Conservation (phyloP, 2,888 invertebrate species). For the Noctua pronuba region DNA sequence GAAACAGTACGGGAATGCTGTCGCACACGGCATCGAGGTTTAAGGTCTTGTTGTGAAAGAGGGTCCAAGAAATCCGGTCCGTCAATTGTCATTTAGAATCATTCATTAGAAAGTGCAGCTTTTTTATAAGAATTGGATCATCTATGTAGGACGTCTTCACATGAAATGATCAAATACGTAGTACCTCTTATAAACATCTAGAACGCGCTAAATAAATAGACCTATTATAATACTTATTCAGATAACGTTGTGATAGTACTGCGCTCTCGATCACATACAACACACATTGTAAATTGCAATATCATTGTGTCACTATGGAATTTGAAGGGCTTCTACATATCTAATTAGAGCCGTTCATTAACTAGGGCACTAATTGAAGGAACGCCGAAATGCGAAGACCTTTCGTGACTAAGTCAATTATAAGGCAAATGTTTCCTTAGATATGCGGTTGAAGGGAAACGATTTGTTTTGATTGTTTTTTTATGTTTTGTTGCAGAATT, state of each 20-base stretch:
- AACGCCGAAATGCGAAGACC: conserved; percentile 54
- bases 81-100: background rate
- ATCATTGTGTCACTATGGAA: conserved; percentile 33
- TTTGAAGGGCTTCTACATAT: conserved; percentile 53
- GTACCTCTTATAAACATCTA: conserved; percentile 17
- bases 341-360: conserved; percentile 41
- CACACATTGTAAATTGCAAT: conserved; percentile 5
- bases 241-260: conserved; percentile 15
- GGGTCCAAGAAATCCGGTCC: background rate
- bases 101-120: background rate
- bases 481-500: conserved; percentile 61
- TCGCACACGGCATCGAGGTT: too few relatives aligned
- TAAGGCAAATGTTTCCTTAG: conserved; percentile 49
- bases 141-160: conserved; percentile 1
- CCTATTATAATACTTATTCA: background rate
- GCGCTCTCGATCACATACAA: conserved; percentile 1
- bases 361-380: conserved; percentile 64
- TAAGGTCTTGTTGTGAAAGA: background rate
- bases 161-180: background rate
- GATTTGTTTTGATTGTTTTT: conserved; percentile 27
- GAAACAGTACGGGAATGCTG: too few relatives aligned
- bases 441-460: conserved; percentile 40
- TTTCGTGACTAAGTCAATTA: conserved; percentile 58
- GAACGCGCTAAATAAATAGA: conserved; percentile 34
- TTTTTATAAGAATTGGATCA: conserved; percentile 7